Conservation (phyloP, 2,113 vertebrate species). For the Poicephalus meyeri region DNA sequence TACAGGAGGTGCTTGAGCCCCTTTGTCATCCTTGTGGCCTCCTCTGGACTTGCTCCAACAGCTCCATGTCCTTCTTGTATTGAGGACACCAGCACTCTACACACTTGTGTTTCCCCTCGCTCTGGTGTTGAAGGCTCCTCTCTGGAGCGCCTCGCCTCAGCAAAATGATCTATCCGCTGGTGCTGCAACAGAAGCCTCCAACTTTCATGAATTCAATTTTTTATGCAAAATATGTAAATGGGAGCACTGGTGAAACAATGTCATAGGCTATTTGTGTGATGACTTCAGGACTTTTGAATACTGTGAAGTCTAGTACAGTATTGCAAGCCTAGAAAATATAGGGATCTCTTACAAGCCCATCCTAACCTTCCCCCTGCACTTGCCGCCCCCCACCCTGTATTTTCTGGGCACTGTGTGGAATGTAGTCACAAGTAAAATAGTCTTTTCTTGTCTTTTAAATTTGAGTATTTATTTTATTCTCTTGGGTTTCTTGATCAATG, state of each 20-base stretch:
- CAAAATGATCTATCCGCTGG: neutral
- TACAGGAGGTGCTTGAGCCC: neutral
- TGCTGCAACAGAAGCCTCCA: neutral
- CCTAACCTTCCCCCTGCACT: accelerated
- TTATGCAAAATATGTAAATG: neutral
- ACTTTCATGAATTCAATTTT: neutral
- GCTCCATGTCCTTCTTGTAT: neutral
- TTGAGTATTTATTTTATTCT: neutral
- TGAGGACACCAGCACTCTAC: neutral
- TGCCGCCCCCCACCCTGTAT: accelerated
- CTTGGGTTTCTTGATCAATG: neutral
- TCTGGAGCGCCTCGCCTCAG: neutral
- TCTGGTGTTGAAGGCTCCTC: neutral
- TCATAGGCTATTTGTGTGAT: neutral
- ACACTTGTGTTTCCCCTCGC: neutral
- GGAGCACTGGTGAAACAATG: neutral
- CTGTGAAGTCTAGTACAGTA: neutral
- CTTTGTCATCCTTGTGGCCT: neutral
- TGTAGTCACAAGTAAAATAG: neutral
- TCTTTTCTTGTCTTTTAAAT: neutral
- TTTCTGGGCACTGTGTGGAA: neutral
- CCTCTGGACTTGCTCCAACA: neutral
- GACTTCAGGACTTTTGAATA: neutral
- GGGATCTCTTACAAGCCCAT: neutral
- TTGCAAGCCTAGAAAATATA: neutral